Conservation (phyloP, 2,888 invertebrate genomes). For the Campoplex nolae region DNA sequence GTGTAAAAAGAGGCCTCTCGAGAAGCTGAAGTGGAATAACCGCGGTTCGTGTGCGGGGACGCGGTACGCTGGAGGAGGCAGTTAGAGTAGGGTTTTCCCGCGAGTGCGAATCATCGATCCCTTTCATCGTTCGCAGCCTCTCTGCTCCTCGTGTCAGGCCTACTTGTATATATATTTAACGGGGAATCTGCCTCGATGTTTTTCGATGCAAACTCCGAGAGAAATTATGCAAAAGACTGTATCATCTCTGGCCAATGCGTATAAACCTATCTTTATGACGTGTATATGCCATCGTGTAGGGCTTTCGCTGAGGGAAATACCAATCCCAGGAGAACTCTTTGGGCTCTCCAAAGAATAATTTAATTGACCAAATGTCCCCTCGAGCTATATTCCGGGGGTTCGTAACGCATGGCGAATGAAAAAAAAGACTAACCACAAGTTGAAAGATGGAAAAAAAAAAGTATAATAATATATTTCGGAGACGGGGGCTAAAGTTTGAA, state of each 20-base stretch:
- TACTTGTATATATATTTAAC: not conserved
- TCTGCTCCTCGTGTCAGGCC: not conserved
- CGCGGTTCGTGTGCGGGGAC: not conserved
- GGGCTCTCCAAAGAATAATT: conserved; percentile 19
- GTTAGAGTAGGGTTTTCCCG: conserved; percentile 36
- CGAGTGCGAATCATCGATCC: conserved; percentile 57
- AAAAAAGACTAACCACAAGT: not conserved
- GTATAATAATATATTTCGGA: not conserved
- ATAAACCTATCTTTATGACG: not conserved
- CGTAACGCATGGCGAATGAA: not conserved
- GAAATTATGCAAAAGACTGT: conserved; percentile 37
- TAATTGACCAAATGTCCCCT: conserved; percentile 40
- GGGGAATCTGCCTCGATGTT: not conserved
- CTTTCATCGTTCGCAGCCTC: conserved; percentile 33
- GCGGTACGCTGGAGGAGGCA: not conserved
- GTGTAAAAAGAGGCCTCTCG: conserved; percentile 48
- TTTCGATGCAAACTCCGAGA: conserved; percentile 7
- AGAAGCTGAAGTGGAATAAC: conserved; percentile 45
- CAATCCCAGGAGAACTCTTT: conserved; percentile 26
- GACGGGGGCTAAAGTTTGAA: not conserved
- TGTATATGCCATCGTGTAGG: not conserved
- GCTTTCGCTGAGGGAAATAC: not conserved
- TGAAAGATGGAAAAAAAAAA: not conserved
- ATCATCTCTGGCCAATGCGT: not conserved
- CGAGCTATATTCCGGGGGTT: not conserved